Evolutionary conservation across 2,888 invertebrate genomes (phyloP).

Genomic region (Ichneumoninae sp.): DNA sequence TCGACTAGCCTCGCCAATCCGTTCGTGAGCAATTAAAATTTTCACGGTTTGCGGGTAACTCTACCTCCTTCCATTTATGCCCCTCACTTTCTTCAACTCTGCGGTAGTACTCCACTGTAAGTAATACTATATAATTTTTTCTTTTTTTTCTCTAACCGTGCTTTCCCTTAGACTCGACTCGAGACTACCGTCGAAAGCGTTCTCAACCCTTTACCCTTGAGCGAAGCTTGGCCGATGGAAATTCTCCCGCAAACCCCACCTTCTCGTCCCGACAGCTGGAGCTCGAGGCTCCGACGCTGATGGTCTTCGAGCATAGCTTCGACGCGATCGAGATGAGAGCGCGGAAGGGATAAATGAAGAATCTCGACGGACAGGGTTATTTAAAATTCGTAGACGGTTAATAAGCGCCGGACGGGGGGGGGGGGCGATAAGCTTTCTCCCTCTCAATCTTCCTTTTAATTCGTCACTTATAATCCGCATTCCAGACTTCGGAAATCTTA

Average conservation of each 20-base stretch:
- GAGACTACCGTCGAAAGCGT: constrained; percentile 53
- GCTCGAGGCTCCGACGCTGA: constrained; percentile 2
- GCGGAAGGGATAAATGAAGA: not conserved
- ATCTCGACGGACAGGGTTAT: constrained; percentile 20
- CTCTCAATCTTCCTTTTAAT: not conserved
- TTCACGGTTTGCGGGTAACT: constrained; percentile 56
- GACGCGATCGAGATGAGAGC: constrained; percentile 4
- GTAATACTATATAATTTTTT: no score
- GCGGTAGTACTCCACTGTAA: no score
- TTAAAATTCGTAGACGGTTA: constrained; percentile 29
- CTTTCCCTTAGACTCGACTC: constrained; percentile 45
- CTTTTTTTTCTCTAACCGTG: not conserved
- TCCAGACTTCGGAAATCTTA: not conserved
- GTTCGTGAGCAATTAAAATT: constrained; percentile 64
- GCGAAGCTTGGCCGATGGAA: constrained; percentile 13
- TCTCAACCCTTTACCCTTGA: constrained; percentile 37
- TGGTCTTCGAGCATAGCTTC: constrained; percentile 25
- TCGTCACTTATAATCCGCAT: not conserved
- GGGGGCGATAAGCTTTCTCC: constrained; percentile 4
- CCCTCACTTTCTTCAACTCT: constrained; percentile 14
- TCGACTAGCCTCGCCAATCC: constrained; percentile 42
- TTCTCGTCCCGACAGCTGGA: not conserved
- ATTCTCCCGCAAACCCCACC: not conserved
- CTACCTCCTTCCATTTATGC: constrained; percentile 9
- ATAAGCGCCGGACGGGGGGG: not conserved